phyloP scores from a whole-genome alignment of 2,888 invertebrate species.

The Eristalinus aeneus region DNA sequence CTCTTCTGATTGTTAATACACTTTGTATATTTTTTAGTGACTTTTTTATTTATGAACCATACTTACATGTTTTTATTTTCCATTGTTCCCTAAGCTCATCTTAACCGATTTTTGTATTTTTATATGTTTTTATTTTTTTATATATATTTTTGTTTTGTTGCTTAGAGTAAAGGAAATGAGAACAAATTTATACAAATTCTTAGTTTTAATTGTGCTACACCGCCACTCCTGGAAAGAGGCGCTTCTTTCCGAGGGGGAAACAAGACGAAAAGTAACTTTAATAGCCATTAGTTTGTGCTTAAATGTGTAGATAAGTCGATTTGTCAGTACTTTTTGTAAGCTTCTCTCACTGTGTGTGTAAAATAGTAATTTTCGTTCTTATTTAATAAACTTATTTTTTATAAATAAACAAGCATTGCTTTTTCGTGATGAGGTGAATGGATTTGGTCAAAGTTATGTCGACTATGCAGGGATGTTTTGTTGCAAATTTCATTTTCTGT shows the following conservation, averaged over 20 bases:
- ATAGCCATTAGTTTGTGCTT: not conserved
- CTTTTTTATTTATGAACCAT: slow-evolving; percentile 66
- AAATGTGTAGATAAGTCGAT: slow-evolving; percentile 54
- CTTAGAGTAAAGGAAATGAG: slow-evolving; percentile 37
- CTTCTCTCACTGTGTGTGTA: slow-evolving; percentile 74
- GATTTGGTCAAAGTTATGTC: no score
- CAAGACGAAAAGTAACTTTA: not conserved
- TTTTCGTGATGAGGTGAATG: no score
- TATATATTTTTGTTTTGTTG: slow-evolving; percentile 39
- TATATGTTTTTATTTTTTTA: slow-evolving; percentile 6
- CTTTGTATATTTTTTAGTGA: slow-evolving; percentile 48
- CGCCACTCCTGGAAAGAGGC: slow-evolving; percentile 3
- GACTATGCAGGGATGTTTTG: no score
- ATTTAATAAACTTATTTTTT: slow-evolving; percentile 78
- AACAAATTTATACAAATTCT: slow-evolving; percentile 38
- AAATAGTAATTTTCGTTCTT: slow-evolving; percentile 76
- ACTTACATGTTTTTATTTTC: slow-evolving; percentile 46
- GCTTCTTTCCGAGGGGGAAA: slow-evolving; percentile 1
- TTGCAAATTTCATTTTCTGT: no score
- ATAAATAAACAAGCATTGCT: slow-evolving; percentile 75
- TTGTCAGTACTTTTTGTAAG: slow-evolving; percentile 57
- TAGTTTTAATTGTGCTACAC: slow-evolving; percentile 35
- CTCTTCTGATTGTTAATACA: slow-evolving; percentile 52
- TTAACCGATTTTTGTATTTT: not conserved
- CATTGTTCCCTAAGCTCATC: slow-evolving; percentile 54